A percentile compares a stretch with the other conserved stretches of the same genome.
phyloP scores from a whole-genome alignment of 1,140 invertebrate species.

The Lordiphosa collinella region DNA sequence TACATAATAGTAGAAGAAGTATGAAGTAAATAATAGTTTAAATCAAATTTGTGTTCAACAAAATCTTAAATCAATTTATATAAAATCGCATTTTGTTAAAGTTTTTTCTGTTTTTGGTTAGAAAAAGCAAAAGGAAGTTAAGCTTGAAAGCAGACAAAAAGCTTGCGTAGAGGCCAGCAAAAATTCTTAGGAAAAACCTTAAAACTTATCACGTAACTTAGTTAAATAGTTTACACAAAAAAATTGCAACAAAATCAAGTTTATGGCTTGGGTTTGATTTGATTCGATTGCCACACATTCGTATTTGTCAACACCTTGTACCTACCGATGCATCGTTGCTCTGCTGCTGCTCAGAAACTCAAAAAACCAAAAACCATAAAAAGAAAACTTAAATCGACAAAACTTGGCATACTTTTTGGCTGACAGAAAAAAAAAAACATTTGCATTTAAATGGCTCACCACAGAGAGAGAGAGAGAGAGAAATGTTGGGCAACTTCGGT shows the following conservation, averaged over 20 bases:
- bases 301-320: slow-evolving; percentile 22
- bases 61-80: slow-evolving; percentile 12
- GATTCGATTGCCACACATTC: slow-evolving; percentile 8
- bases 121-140: too few relatives aligned
- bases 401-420: slow-evolving; percentile 40
- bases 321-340: slow-evolving; percentile 65
- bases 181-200: not conserved
- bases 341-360: slow-evolving; percentile 13
- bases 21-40: slow-evolving; percentile 41
- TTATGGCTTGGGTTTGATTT: slow-evolving; percentile 8
- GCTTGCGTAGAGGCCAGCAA: too few relatives aligned
- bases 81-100: not conserved
- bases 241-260: slow-evolving; percentile 8
- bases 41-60: slow-evolving; percentile 21
- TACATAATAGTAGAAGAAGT: slow-evolving; percentile 74
- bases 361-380: slow-evolving; percentile 29
- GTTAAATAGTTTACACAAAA: not conserved
- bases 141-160: too few relatives aligned
- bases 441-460: slow-evolving; percentile 61
- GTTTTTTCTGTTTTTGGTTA: not conserved
- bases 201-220: not conserved
- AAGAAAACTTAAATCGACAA: not conserved
- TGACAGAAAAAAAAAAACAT: slow-evolving; percentile 43
- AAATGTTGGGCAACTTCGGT: slow-evolving; percentile 2
- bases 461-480: not conserved